Evolutionary conservation across 2,113 vertebrate species (phyloP), one percentile per base, ranked within the genome.

Genomic region (Axis porcinus): DNA sequence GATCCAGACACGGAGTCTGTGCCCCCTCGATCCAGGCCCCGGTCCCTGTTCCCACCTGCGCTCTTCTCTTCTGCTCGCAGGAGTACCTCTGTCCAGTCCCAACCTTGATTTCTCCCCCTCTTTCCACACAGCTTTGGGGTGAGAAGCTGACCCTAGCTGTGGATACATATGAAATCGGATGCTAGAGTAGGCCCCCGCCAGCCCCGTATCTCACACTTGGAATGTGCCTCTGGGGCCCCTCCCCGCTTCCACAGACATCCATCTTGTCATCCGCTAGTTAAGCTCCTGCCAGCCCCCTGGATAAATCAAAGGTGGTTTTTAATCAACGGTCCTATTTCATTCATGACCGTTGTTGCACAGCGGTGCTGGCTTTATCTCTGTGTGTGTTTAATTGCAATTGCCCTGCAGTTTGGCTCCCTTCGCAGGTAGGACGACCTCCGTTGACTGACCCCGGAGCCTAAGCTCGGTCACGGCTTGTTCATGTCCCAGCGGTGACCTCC

Each of bases 21-120:
- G 0, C 13, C 52, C 33, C 15, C 10, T 16, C 4, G 4, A 15
- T 5, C 43, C 0, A 16, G 40, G 23, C 36, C 0, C 0, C 30
- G 0, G 2, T 47, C 36, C 43, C 17, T 0, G 0, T 12, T 43
- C n/a, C 55, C 64, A 7, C 1, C 1, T 40, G 14, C 8, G 0
- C 50, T 47, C 40, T 62, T 50, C 14, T 62, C 43, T n/a, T 8
- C n/a, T 0, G 3, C 47, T 67, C 40, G 15, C 57, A 9, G 67
- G 57, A 21, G 21, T 7, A 1, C 30, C 52, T 27, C 55, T 40
- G 16, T 76, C 28, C 21, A 10, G 33, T 50, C 54, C n/a, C 81
- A 33, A 6, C 57, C 33, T n/a, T 17, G 19, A 47, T 40, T 76
- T 17, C 50, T 52, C 57, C 19, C 25, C 17, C 14, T 82, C 52